Base-by-base conservation (phyloP, 2,113 vertebrate genomes). In the Xiphorhynchus elegans region DNA sequence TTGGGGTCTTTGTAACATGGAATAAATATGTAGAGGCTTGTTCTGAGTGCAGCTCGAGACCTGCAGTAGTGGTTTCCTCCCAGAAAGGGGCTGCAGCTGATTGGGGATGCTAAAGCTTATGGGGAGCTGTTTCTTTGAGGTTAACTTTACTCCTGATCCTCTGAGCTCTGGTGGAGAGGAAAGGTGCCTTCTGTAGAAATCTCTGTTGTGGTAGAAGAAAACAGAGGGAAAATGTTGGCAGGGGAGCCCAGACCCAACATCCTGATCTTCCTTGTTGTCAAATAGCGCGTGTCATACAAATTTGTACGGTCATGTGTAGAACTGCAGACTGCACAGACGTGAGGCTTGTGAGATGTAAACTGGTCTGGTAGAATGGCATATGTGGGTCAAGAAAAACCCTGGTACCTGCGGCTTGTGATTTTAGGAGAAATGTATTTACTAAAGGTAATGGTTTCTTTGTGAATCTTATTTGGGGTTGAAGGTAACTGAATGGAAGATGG, bases 241-340 rank as follows among this genome's bases (percentile, higher is more conserved):
- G 1, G 7, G 49, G 39, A 87, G 50, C 33, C 6, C 9, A 33
- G 33, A 52, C 66, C 90, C 49, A 20, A 39, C 59, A n/a, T 44
- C 33, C 29, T 49, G 9, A 28, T 40, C 20, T n/a, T 49, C 17
- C 28, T 31, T 35, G 56, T 31, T 35, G 56, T 70, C 55, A 37
- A 18, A 44, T 29, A 70, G 2, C 16, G 25, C 9, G 16, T 87
- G n/a, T 55, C 46, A 10, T 12, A 20, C 23, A 37, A 24, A 33
- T 1, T 5, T 6, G 31, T 17, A 3, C 2, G 5, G 26, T 39
- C 68, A n/a, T 37, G 35, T 77, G 49, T 74, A 18, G 74, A 42
- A 33, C 21, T 1, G 2, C n/a, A 26, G 60, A 4, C 28, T 56
- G 33, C 0, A 3, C 28, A 68, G 63, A 17, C 1, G 3, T 53